These are phyloP conservation scores for Cabera pusaria DNA, from an alignment of 2,888 invertebrate species.

Conservation along the genomic window DNA sequence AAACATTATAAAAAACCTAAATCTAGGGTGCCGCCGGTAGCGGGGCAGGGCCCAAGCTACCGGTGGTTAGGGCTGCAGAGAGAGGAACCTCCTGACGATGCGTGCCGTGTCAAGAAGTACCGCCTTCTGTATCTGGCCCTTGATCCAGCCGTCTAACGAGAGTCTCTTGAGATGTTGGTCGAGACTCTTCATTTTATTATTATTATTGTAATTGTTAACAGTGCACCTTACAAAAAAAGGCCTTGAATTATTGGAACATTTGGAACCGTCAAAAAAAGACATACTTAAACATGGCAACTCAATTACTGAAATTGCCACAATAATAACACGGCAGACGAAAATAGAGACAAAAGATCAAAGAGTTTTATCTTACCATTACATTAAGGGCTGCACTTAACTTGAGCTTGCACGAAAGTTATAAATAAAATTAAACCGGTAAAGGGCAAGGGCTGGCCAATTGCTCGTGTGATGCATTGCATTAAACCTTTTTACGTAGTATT, in stretches of 20 bases:
- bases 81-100: too few species aligned
- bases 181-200: too few species aligned
- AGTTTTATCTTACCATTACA: slow-evolving; percentile 40
- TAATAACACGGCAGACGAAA: slow-evolving; percentile 12
- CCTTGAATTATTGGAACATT: background rate
- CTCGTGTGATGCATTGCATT: slow-evolving; percentile 22
- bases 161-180: too few species aligned
- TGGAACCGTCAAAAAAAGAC: background rate
- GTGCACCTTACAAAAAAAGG: background rate
- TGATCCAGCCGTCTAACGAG: too few species aligned
- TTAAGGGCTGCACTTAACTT: slow-evolving; percentile 37
- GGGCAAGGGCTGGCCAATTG: slow-evolving; percentile 51
- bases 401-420: slow-evolving; percentile 42
- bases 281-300: slow-evolving; percentile 31
- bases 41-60: too few species aligned
- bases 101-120: too few species aligned
- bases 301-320: slow-evolving; percentile 14
- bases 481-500: too few species aligned
- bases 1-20: too few species aligned
- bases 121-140: too few species aligned
- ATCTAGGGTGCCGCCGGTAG: too few species aligned
- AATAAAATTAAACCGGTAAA: slow-evolving; percentile 54
- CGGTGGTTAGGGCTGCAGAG: too few species aligned
- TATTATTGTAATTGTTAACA: too few species aligned
- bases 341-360: slow-evolving; percentile 38